Percentiles rank a stretch among this genome's conserved stretches.
These are phyloP conservation scores for Silurus meridionalis DNA, from an alignment of 2,113 vertebrate species.

Conservation along the genomic window DNA sequence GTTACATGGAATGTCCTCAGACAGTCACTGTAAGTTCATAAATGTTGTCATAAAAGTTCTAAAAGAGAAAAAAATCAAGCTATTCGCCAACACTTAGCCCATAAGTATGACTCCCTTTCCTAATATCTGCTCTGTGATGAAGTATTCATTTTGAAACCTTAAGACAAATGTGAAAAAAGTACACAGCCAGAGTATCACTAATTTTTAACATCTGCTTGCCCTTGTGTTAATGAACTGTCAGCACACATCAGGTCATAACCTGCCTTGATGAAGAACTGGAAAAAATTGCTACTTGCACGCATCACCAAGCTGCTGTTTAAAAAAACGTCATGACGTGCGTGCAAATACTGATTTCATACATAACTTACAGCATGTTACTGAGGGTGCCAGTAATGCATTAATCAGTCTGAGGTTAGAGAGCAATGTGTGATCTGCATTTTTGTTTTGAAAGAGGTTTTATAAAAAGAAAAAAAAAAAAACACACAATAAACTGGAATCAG, in stretches of 20 bases:
- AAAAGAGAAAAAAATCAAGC: neutral
- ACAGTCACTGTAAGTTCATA: neutral
- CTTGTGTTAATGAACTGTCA: conserved; percentile 24
- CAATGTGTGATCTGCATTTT: conserved; percentile 56
- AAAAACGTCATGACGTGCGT: conserved; percentile 5
- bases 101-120: no score
- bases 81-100: neutral
- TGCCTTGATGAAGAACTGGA: conserved; percentile 19
- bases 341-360: conserved; percentile 8
- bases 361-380: conserved; percentile 31
- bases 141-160: neutral
- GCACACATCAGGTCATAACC: conserved; percentile 16
- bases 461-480: conserved; percentile 41
- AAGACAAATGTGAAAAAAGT: neutral
- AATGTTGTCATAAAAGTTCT: neutral
- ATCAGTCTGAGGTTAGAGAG: conserved; percentile 49
- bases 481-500: conserved; percentile 58
- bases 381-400: conserved; percentile 12
- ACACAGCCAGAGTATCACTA: neutral
- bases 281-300: conserved; percentile 34
- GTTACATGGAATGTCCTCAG: neutral
- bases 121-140: neutral
- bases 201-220: conserved; percentile 7
- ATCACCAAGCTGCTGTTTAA: conserved; percentile 32
- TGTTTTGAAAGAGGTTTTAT: conserved; percentile 59